Evolutionary conservation across 2,113 vertebrate species (phyloP).

Genomic region (Fukomys damarensis): DNA sequence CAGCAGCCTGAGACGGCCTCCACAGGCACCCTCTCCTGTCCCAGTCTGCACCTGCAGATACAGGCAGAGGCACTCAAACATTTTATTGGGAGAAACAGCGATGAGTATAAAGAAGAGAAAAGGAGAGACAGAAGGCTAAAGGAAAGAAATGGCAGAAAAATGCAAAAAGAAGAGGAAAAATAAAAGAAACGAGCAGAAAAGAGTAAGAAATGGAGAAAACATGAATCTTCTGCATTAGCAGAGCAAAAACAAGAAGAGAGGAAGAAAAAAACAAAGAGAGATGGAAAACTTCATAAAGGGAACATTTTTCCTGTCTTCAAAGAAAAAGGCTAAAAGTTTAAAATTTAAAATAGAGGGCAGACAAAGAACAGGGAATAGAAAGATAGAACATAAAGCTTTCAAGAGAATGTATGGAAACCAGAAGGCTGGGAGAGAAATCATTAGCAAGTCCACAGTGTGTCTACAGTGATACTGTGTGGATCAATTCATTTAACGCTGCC

Average conservation of each 20-base stretch:
- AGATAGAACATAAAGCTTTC: conserved; percentile 80
- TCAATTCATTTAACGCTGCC: conserved; percentile 99
- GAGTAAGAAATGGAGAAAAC: conserved; percentile 70
- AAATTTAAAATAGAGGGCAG: conserved; percentile 46
- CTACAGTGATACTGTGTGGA: conserved; percentile 90
- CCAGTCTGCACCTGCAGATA: conserved; percentile 76
- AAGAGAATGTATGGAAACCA: conserved; percentile 80
- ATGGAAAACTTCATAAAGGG: conserved; percentile 51
- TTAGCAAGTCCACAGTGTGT: conserved; percentile 92
- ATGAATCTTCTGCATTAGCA: not conserved
- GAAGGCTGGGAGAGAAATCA: conserved; percentile 88
- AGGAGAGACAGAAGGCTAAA: conserved; percentile 75
- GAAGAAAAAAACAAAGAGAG: conserved; percentile 39
- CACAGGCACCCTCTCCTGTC: conserved; percentile 67
- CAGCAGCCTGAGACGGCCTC: conserved; percentile 76
- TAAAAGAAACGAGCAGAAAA: conserved; percentile 76
- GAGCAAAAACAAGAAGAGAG: conserved; percentile 54
- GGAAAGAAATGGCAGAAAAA: conserved; percentile 50
- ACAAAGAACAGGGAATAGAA: conserved; percentile 73
- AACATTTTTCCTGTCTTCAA: conserved; percentile 7
- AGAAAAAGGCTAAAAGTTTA: conserved; percentile 37
- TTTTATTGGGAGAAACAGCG: conserved; percentile 78
- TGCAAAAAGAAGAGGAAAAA: not conserved
- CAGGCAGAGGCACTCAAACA: conserved; percentile 77
- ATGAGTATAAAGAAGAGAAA: conserved; percentile 73